phyloP scores from a whole-genome alignment of 2,113 vertebrate genomes.

The Menura novaehollandiae region DNA sequence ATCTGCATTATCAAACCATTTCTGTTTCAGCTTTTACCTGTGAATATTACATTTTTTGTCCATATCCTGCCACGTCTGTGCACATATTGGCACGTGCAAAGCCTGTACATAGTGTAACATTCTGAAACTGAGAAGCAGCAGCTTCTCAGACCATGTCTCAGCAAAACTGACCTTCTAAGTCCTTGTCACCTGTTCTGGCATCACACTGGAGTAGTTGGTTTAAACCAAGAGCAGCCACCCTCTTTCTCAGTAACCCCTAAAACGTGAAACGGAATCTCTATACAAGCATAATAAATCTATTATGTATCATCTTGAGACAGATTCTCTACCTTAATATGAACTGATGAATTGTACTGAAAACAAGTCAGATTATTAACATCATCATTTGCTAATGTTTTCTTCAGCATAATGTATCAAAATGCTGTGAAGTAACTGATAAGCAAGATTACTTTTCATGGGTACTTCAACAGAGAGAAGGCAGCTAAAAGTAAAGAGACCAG shows the following conservation, averaged over 20 bases:
- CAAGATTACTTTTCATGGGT: background rate
- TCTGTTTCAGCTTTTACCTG: background rate
- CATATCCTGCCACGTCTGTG: background rate
- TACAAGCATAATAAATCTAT: background rate
- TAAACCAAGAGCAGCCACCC: background rate
- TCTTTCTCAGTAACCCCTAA: background rate
- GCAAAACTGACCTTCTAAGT: background rate
- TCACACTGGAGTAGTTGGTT: background rate
- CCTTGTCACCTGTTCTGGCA: background rate
- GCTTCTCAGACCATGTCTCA: background rate
- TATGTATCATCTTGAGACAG: background rate
- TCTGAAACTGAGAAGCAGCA: background rate
- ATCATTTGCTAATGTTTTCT: background rate
- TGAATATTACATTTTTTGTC: background rate
- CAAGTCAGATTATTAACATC: background rate
- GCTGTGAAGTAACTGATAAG: background rate
- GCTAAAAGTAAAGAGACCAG: background rate
- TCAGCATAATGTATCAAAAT: background rate
- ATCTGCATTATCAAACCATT: background rate
- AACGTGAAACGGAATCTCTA: background rate
- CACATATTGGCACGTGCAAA: rapidly evolving
- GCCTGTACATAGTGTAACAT: background rate
- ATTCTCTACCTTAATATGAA: background rate
- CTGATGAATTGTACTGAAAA: background rate
- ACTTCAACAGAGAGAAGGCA: background rate